Evolutionary conservation across 1,140 invertebrate species (phyloP), one percentile per base, ranked within the genome.

Genomic region (Aleiodes sp.): DNA sequence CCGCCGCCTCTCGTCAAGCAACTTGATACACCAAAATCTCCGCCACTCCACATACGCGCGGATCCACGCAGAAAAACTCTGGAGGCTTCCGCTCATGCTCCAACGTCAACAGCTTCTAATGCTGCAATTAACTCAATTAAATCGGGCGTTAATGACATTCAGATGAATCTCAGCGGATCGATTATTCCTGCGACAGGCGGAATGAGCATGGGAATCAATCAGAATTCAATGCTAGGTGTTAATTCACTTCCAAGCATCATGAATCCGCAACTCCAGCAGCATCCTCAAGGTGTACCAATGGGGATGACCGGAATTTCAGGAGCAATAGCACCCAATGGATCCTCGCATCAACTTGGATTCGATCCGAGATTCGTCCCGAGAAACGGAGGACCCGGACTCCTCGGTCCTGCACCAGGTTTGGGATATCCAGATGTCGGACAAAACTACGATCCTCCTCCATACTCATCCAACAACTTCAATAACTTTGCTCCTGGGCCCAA

Each of bases 1-100:
- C 84, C 84, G 0, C 81, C 83, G 28, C 82, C 82, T 3, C 64
- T 80, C 4, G 79, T 79, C 29, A 69, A 76, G 2, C 33, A 80
- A 46, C 67, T 68, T 3, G 84, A 84, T 1, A 80, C 78, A 1
- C 83, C 83, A 0, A 86, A 85, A 63, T 85, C 83, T 0, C 84
- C 83, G 41, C 84, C 81, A 0, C 77, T 33, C 7, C 56, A 3
- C 75, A 80, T 80, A 64, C 87, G 84, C 39, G 73, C 85, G 2
- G 89, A 90, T 77, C 89, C 89, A 10, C 82, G 88, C 14, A 87
- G 88, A 73, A 89, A 89, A 76, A 84, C 86, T 10, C 84, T 88
- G 65, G 88, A 88, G 65, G 64, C 73, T 8, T 72, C 85, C 60
- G 79, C 59, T 70, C 65, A 76, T 64, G 68, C 70, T 57, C 70